Evolutionary conservation across 1,140 invertebrate genomes (phyloP).

Genomic region (Lucilia sericata): DNA sequence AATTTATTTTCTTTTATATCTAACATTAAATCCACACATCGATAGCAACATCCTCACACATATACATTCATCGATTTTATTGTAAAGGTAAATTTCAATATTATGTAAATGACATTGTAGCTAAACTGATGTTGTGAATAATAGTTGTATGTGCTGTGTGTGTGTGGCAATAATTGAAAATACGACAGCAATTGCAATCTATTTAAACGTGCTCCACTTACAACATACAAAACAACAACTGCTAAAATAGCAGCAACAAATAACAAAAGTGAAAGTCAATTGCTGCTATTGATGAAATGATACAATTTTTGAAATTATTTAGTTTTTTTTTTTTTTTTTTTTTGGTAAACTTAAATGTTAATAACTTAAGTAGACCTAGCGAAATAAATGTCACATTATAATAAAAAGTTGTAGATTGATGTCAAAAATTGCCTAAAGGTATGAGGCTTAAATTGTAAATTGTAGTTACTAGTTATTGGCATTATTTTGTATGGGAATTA

Average conservation of each 20-base stretch:
- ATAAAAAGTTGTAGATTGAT: background rate
- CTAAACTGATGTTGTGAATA: background rate
- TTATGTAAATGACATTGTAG: background rate
- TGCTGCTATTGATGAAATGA: conserved; percentile 2
- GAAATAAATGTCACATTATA: background rate
- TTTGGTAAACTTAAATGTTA: background rate
- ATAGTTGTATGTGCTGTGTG: background rate
- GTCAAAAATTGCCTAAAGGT: background rate
- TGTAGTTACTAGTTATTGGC: too few relatives aligned
- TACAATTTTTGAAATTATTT: background rate
- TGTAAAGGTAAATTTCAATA: background rate
- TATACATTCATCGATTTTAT: too few relatives aligned
- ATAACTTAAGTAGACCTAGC: background rate
- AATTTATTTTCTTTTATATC: background rate
- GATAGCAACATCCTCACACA: too few relatives aligned
- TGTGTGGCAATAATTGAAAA: conserved; percentile 15
- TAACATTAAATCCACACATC: background rate
- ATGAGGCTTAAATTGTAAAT: too few relatives aligned
- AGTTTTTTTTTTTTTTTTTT: background rate
- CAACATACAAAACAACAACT: background rate
- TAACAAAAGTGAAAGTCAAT: conserved; percentile 25
- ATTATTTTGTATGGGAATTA: too few relatives aligned
- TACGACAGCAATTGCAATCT: conserved; percentile 13
- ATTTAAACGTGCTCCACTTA: background rate
- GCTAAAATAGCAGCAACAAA: background rate